A percentile compares a stretch with the other conserved stretches of the same genome.
phyloP scores from a whole-genome alignment of 2,113 vertebrate genomes.

The Ascaphus truei region DNA sequence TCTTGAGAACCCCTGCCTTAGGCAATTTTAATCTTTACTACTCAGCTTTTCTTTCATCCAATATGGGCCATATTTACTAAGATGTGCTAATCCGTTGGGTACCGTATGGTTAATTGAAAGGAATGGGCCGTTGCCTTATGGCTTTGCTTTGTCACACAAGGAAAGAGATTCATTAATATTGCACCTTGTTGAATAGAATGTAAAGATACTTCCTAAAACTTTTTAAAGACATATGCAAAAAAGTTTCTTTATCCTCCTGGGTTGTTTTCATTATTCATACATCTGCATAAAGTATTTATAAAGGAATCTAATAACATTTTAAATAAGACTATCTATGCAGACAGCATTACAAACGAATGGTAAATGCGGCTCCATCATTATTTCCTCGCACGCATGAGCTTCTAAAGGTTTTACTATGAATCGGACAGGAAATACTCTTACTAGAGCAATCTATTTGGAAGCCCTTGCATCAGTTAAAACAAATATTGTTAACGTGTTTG shows the following conservation, averaged over 20 bases:
- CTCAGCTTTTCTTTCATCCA: too few species aligned
- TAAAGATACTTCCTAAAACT: constrained; percentile 24
- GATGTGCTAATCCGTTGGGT: too few species aligned
- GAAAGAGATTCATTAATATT: neutral
- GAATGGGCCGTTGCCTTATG: too few species aligned
- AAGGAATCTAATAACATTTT: constrained; percentile 33
- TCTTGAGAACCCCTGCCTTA: too few species aligned
- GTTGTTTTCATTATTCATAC: constrained; percentile 31
- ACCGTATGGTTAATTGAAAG: too few species aligned
- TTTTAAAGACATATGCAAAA: constrained; percentile 25
- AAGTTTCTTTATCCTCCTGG: constrained; percentile 26
- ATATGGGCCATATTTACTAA: too few species aligned
- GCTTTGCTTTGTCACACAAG: neutral
- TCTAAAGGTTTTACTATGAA: neutral
- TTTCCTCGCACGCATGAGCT: neutral
- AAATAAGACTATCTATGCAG: constrained; percentile 23
- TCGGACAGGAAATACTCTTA: neutral
- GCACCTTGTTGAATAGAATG: constrained; percentile 5
- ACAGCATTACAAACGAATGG: constrained; percentile 29
- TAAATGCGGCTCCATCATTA: constrained; percentile 21
- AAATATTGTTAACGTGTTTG: too few species aligned
- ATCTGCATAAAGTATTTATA: constrained; percentile 32
- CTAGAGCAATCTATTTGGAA: too few species aligned
- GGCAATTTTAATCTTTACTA: too few species aligned
- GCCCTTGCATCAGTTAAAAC: too few species aligned